Percentiles rank a stretch among this genome's conserved stretches.
Evolutionary conservation across 2,113 vertebrate genomes (phyloP).

Genomic region (Ceyx cyanopectus): DNA sequence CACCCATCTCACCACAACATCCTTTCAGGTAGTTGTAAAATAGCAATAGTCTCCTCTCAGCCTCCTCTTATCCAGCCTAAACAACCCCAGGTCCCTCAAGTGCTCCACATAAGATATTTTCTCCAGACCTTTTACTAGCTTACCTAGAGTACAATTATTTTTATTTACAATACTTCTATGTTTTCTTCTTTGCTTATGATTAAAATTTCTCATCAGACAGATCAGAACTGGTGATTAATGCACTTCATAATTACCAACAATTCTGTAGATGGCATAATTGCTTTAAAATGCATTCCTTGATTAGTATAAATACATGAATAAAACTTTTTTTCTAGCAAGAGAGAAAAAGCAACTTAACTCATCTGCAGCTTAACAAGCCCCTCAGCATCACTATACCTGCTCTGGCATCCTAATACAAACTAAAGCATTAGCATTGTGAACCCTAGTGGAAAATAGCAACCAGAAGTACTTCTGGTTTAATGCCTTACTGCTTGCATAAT

Average conservation of each 20-base stretch:
- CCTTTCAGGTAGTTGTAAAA: too few species aligned
- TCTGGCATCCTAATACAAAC: background rate
- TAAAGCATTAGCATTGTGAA: background rate
- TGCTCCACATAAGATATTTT: too few species aligned
- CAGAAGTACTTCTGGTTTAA: slow-evolving; percentile 16
- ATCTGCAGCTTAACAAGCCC: background rate
- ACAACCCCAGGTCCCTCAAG: too few species aligned
- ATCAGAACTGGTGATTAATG: slow-evolving; percentile 31
- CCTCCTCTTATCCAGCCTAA: too few species aligned
- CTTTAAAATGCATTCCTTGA: slow-evolving; percentile 30
- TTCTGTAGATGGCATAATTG: slow-evolving; percentile 9
- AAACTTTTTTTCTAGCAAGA: background rate
- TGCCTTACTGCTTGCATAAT: background rate
- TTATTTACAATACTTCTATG: slow-evolving; percentile 7
- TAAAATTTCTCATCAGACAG: slow-evolving; percentile 43
- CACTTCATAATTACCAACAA: slow-evolving; percentile 41
- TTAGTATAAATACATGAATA: background rate
- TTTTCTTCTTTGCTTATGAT: slow-evolving; percentile 7
- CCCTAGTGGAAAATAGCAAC: background rate
- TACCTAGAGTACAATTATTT: background rate
- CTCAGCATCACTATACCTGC: background rate
- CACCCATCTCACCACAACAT: too few species aligned
- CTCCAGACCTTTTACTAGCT: too few species aligned
- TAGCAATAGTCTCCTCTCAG: too few species aligned
- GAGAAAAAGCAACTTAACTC: rapidly evolving